A percentile compares a stretch with the other conserved stretches of the same genome.
These are phyloP conservation scores for Paralichthys olivaceus DNA, from an alignment of 2,113 vertebrate species.

Conservation along the genomic window DNA sequence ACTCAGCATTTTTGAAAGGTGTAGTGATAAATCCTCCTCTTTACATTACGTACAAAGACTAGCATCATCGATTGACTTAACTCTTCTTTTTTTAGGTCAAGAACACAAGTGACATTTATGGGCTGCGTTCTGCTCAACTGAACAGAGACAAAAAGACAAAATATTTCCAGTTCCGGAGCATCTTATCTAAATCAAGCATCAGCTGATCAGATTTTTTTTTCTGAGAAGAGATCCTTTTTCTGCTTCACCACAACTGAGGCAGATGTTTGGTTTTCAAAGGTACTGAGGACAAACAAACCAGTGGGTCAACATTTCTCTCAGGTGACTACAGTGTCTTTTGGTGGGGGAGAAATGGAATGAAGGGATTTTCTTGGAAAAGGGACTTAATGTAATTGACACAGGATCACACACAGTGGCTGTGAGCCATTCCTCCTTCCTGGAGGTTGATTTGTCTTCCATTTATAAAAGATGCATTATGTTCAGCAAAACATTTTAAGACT, in stretches of 20 bases:
- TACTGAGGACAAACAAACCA: constrained; percentile 27
- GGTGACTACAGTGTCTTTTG: constrained; percentile 31
- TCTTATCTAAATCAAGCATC: constrained; percentile 33
- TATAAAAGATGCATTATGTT: constrained; percentile 67
- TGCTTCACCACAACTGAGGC: constrained; percentile 42
- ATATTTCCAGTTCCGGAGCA: constrained; percentile 47
- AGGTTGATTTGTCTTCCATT: constrained; percentile 63
- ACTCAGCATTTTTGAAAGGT: constrained; percentile 68
- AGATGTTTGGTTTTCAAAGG: constrained; percentile 25
- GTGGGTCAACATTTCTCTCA: not conserved
- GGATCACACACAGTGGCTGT: not conserved
- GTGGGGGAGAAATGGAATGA: constrained; percentile 19
- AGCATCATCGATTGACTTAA: constrained; percentile 29
- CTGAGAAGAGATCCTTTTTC: constrained; percentile 15
- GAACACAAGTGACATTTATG: constrained; percentile 17
- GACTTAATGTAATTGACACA: constrained; percentile 34
- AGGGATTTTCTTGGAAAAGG: constrained; percentile 32
- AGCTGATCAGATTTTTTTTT: constrained; percentile 13
- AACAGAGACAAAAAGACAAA: constrained; percentile 36
- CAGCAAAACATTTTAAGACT: constrained; percentile 55
- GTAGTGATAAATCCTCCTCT: constrained; percentile 41
- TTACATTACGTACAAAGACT: constrained; percentile 45
- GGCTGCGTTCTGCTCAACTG: constrained; percentile 2
- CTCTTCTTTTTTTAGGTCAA: constrained; percentile 27
- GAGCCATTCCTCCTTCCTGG: constrained; percentile 22